Base-by-base conservation (phyloP, 2,888 invertebrate genomes). In the Fragum fragum region DNA sequence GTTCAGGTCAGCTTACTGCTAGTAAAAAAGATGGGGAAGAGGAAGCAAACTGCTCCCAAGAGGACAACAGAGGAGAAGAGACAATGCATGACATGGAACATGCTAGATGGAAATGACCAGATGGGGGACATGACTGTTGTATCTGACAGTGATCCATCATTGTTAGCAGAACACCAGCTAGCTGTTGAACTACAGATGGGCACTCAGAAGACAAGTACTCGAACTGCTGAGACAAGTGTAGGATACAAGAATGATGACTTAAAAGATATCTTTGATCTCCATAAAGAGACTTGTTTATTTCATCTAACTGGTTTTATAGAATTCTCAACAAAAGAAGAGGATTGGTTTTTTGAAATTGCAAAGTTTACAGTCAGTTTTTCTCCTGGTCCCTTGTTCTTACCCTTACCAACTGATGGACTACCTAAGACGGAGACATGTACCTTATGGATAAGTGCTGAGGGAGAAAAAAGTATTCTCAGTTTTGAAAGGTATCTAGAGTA, bases 71-170 rank as follows among this genome's bases (percentile, higher is more conserved):
- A 89, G 36, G 90, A 90, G 26, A 92, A 93, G 73, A 83, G 91
- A 32, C 85, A 87, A 71, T 85, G 86, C 57, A 61, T 91, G 72
- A 80, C 90, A 53, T 94, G 94, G 94, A 93, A 91, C 76, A 91
- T 93, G 92, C 52, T 82, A 14, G 93, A 93, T 26, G 61, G 76
- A 78, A 52, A 42, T 32, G 14, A 55, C 29, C 1, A 59, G 16
- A 9, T 52, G 29, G 81, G 79, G 5, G 68, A 85, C 18, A 42
- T 84, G 6, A 74, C 88, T 14, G 73, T 87, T 29, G 69, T 82
- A 23, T 59, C 75, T 36, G 90, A 90, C 73, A 79, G 83, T 71
- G 89, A 90, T 71, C 85, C 53, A 14, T 36, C 57, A 23, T 68
- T 83, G n/a, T 11, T 77, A 6, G 55, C 79, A 47, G 83, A 87